Base-by-base conservation (phyloP, 2,888 invertebrate genomes). In the Lasioglossum calceatum region DNA sequence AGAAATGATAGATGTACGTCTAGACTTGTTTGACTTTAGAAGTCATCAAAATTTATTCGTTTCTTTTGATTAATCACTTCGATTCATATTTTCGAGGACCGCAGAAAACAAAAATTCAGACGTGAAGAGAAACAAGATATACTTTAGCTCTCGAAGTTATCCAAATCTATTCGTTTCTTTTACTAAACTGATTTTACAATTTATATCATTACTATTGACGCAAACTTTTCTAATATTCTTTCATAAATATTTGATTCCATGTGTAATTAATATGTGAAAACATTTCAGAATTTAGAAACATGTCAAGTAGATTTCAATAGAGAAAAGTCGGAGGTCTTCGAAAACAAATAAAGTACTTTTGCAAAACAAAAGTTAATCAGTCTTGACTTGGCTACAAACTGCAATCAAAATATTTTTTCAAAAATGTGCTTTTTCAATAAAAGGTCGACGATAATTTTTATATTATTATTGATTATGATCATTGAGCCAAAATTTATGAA, bases 61-160 rank as follows among this genome's bases (percentile, higher is more conserved):
- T 79, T 16, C 32, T n/a, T 47, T 70, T n/a, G 58, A 58, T 58
- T n/a, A 58, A n/a, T 58, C 1, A n/a, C 4, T n/a, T 82, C 36
- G 58, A 19, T 71, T 74, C 42, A 19, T 64, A 76, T n/a, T 8
- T 16, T 61, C 72, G 14, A 79, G 54, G 14, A 61, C 77, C 23
- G 12, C 27, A 54, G 47, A 73, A 82, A 72, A 27, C 67, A 54
- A 61, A 27, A 74, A 70, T 77, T 79, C 58, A 47, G n/a, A 67
- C 71, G 79, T 47, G 72, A 67, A 81, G 67, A 61, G 61, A 73
- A 70, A 36, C 44, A 16, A 27, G 73, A 36, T 4, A 23, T 23
- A 39, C 23, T 61, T 16, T 10, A 16, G 32, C 39, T 47, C 5
- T 47, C 14, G 32, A 77, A 44, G 19, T 36, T 4, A 27, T 10